These are phyloP conservation scores for Platygyra sinensis DNA, from an alignment of 64 coral and sea anemone genomes.

Conservation along the genomic window DNA sequence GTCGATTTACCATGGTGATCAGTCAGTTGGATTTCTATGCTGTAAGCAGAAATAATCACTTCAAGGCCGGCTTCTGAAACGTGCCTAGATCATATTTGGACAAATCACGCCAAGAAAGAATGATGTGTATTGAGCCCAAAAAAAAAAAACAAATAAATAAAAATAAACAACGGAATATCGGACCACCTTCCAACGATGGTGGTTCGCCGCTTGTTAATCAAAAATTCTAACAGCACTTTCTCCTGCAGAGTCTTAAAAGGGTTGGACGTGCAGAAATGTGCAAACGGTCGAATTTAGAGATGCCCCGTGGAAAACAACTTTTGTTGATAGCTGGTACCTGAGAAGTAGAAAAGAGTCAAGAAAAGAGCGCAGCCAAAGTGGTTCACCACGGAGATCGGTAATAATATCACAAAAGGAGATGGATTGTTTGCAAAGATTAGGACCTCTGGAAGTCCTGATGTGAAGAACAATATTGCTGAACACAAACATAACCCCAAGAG, in stretches of 20 bases:
- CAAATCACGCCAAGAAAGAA: constrained; percentile 12
- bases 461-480: no score
- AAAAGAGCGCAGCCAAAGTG: constrained; percentile 12
- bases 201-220: background rate
- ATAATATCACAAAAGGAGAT: background rate
- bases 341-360: constrained; percentile 8
- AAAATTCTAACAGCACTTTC: background rate
- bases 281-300: background rate
- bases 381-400: constrained; percentile 23
- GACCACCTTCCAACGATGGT: constrained; percentile 30
- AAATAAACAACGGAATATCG: constrained; percentile 20
- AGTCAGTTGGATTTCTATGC: no score
- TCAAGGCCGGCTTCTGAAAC: background rate
- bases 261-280: constrained; percentile 16
- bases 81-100: constrained; percentile 54
- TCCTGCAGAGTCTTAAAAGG: constrained; percentile 11
- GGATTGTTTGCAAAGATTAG: background rate
- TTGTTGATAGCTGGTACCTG: background rate
- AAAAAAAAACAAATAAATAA: no score
- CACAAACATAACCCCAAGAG: no score
- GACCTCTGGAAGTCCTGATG: no score
- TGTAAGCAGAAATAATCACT: no score
- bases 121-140: background rate
- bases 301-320: background rate
- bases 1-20: no score